Conservation (phyloP, 2,113 vertebrate species). For the Sakesphorus luctuosus region DNA sequence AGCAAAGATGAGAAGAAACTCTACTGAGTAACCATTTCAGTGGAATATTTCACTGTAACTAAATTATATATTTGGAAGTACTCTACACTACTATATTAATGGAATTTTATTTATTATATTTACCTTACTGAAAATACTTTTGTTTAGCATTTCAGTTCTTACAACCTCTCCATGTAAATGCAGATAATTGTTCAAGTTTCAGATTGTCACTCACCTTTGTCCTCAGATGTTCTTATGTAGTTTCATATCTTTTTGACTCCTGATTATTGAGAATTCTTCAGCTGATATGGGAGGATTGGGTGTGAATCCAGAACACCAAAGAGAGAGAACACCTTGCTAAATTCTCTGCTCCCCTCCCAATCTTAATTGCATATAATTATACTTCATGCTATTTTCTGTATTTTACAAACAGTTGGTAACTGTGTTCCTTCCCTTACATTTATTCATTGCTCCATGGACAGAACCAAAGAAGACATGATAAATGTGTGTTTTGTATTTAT, state of each 20-base stretch:
- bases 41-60: not conserved
- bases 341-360: not conserved
- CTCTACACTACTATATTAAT: not conserved
- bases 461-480: not conserved
- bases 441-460: not conserved
- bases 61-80: not conserved
- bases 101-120: not conserved
- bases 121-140: not conserved
- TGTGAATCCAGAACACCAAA: not conserved
- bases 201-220: not conserved
- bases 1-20: not conserved
- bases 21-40: not conserved
- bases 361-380: not conserved
- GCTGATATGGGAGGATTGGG: not conserved
- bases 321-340: not conserved
- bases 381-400: not conserved
- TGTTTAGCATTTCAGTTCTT: not conserved
- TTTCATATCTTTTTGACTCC: not conserved
- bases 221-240: not conserved
- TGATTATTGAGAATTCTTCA: not conserved
- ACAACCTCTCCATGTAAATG: not conserved
- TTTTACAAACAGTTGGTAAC: not conserved
- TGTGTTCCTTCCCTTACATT: not conserved
- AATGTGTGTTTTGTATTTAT: not conserved
- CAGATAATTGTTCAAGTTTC: not conserved